Base-by-base conservation (phyloP, 2,113 vertebrate species). In the Mungos mungo region DNA sequence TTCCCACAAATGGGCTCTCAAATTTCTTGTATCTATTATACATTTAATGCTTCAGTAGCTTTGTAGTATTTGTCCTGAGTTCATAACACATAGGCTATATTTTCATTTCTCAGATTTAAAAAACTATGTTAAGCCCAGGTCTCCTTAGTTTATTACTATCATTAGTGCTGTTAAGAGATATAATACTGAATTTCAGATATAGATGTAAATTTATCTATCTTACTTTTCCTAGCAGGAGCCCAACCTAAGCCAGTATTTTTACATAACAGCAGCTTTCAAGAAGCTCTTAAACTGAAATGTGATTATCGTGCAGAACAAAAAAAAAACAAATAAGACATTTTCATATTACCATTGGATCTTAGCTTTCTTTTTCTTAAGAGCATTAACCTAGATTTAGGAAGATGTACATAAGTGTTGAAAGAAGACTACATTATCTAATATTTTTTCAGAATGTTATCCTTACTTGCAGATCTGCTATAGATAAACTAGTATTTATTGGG, bases 31-130 rank as follows among this genome's bases (percentile, higher is more conserved):
- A 91, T 96, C 57, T 90, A 10, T 96, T 95, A 85, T 82, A 13
- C 84, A 31, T 60, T 96, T 95, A 97, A 76, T 95, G 68, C 50
- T 93, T 88, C 91, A 69, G n/a, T 87, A 94, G 25, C 45, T 95
- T 79, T 92, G 54, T 90, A 54, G 29, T 69, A 96, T 85, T 96
- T 95, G 83, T 94, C 41, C 35, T 66, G 38, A 90, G 18, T 96
- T 95, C 54, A 57, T 87, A 41, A 92, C 23, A 72, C 88, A 77
- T 7, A 66, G 31, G 7, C 38, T 94, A 25, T 89, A 77, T 84
- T 96, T 96, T 97, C 81, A 79, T 84, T 93, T 86, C 50, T 93
- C 35, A 89, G 10, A 57, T 69, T 97, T 52, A 93, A 83, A 85
- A 77, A 69, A 81, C 50, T 90, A 1, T 90, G n/a, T 94, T 95